phyloP scores from a whole-genome alignment of 2,888 invertebrate genomes.

The Megamerina dolium region DNA sequence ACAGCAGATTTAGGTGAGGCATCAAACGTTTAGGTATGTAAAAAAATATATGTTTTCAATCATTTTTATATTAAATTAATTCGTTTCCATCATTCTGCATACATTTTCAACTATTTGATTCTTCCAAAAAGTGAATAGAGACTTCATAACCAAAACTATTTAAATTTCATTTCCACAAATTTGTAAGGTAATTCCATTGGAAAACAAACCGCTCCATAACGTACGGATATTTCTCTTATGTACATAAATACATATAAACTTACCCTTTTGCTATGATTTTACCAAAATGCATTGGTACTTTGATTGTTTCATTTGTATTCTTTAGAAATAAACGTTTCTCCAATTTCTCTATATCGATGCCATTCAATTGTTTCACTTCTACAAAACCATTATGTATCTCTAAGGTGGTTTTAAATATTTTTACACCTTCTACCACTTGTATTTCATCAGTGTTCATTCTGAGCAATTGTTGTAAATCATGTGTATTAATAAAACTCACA shows the following conservation, averaged over 20 bases:
- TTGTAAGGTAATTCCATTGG: neutral
- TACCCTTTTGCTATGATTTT: conserved; percentile 37
- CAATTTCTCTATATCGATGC: conserved; percentile 47
- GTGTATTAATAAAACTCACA: conserved; percentile 49
- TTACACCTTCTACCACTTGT: conserved; percentile 51
- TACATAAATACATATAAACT: conserved; percentile 3
- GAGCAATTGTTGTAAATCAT: conserved; percentile 48
- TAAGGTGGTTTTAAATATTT: conserved; percentile 49
- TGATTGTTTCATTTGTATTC: conserved; percentile 50
- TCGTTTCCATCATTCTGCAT: too few species aligned
- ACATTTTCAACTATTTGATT: too few species aligned
- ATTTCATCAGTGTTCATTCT: conserved; percentile 43
- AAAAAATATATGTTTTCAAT: too few species aligned
- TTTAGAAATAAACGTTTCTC: conserved; percentile 46
- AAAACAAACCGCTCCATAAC: too few species aligned
- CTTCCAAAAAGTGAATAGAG: too few species aligned
- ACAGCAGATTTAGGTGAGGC: too few species aligned
- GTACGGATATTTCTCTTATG: too few species aligned
- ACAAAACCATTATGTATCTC: conserved; percentile 46
- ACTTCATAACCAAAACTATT: too few species aligned
- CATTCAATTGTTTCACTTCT: conserved; percentile 49
- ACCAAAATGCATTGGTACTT: conserved; percentile 46
- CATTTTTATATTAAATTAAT: too few species aligned
- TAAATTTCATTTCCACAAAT: neutral
- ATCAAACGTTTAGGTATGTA: too few species aligned